phyloP scores from a whole-genome alignment of 2,797 vertebrate genomes.

The Rhadinocentrus ornatus region DNA sequence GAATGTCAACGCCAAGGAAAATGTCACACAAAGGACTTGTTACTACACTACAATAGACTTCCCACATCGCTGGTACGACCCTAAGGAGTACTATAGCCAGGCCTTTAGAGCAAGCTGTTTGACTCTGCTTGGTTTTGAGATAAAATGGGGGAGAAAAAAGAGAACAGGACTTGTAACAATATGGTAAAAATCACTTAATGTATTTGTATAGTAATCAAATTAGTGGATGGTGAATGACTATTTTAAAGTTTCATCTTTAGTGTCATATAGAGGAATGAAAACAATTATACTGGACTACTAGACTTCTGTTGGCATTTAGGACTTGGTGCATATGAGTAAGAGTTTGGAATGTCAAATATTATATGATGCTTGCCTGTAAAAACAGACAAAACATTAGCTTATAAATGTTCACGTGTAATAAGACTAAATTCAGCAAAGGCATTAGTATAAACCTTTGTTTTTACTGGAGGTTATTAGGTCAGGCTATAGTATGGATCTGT shows the following conservation, averaged over 20 bases:
- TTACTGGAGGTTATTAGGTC: background rate
- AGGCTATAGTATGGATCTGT: constrained; percentile 10
- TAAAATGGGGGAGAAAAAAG: constrained; percentile 70
- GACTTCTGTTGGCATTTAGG: constrained; percentile 22
- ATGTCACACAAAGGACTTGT: constrained; percentile 84
- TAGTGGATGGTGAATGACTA: background rate
- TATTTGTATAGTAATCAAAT: constrained; percentile 55
- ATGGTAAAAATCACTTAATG: constrained; percentile 80
- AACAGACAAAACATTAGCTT: constrained; percentile 12
- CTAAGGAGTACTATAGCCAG: constrained; percentile 66
- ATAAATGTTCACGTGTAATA: constrained; percentile 11
- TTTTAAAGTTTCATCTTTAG: constrained; percentile 25
- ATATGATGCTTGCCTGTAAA: constrained; percentile 16
- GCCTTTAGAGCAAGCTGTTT: constrained; percentile 64
- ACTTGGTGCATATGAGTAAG: background rate
- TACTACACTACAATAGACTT: constrained; percentile 79
- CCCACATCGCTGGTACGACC: constrained; percentile 68
- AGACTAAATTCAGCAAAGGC: constrained; percentile 24
- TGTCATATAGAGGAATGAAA: background rate
- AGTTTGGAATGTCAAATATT: constrained; percentile 17
- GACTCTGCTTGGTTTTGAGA: constrained; percentile 65
- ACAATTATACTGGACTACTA: background rate
- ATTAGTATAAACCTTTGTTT: constrained; percentile 3
- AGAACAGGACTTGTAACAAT: constrained; percentile 77
- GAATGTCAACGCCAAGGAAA: constrained; percentile 79